Evolutionary conservation across 2,113 vertebrate genomes (phyloP), one percentile per base, ranked within the genome.

Genomic region (Hoplias malabaricus): DNA sequence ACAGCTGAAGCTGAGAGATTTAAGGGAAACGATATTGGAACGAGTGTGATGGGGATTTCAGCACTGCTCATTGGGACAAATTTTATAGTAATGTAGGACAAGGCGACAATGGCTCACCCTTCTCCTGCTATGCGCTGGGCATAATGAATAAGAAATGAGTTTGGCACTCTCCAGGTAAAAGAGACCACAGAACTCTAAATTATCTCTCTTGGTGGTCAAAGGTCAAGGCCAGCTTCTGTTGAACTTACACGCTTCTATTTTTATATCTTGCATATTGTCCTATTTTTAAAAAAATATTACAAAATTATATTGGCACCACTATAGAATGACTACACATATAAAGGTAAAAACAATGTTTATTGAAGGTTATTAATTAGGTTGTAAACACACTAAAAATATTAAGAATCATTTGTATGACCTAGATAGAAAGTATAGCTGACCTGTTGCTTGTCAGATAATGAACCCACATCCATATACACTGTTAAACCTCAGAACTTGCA

Each of bases 91-190:
- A 29, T 61, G 46, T 54, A 61, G 40, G 78, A 70, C 54, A 25
- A 67, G 34, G 70, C 42, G 27, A 38, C 29, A 36, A 40, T 10
- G 6, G 40, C n/a, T 33, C 48, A 50, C 23, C 42, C 10, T 40
- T 29, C 12, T 12, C 14, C 25, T 12, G 29, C 54, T 27, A 19
- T 62, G 69, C 5, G 4, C 29, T 19, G 43, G 69, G 75, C 13
- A 40, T 27, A 73, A 73, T 38, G 63, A 74, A 79, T 81, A 67
- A 73, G 62, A 78, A 77, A 79, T 66, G 5, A 56, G 33, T 69
- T 75, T 73, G 23, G 23, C 9, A n/a, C 5, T 69, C 42, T 63
- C 71, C 56, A 54, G 50, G 42, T 34, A 56, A 40, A 69, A 72
- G 73, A 69, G 46, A 29, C 25, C 12, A 6, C 56, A 27, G 59